These are phyloP conservation scores for Malurus elegans DNA, from an alignment of 2,113 vertebrate species.

Conservation along the genomic window DNA sequence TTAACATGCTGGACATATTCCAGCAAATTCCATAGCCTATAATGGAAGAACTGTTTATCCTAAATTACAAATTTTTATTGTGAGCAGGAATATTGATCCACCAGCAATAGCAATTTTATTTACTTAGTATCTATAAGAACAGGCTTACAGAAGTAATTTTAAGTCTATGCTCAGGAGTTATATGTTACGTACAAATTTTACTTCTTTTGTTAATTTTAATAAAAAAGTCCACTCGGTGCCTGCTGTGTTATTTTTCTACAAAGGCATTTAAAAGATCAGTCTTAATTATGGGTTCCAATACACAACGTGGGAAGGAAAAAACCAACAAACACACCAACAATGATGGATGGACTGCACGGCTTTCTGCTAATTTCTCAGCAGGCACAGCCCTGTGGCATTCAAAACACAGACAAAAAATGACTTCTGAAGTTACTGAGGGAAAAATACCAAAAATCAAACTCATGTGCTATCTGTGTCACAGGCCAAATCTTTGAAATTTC, in stretches of 20 bases:
- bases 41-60: not conserved
- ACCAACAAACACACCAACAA: not conserved
- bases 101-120: not conserved
- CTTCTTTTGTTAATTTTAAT: constrained; percentile 64
- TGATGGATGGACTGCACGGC: constrained; percentile 1
- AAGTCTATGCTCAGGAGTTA: constrained; percentile 29
- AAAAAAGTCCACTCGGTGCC: constrained; percentile 32
- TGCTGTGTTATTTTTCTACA: constrained; percentile 26
- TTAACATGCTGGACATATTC: not conserved
- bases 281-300: constrained; percentile 41
- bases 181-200: not conserved
- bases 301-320: not conserved
- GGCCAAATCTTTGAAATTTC: not conserved
- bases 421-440: not conserved
- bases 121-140: not conserved
- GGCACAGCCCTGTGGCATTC: not conserved
- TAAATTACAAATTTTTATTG: not conserved
- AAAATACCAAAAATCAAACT: not conserved
- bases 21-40: not conserved
- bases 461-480: not conserved
- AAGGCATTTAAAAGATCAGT: constrained; percentile 39
- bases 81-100: not conserved
- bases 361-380: constrained; percentile 29
- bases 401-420: not conserved
- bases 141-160: constrained; percentile 34